phyloP scores from a whole-genome alignment of 2,888 invertebrate genomes.

The Ypsolopha sequella region DNA sequence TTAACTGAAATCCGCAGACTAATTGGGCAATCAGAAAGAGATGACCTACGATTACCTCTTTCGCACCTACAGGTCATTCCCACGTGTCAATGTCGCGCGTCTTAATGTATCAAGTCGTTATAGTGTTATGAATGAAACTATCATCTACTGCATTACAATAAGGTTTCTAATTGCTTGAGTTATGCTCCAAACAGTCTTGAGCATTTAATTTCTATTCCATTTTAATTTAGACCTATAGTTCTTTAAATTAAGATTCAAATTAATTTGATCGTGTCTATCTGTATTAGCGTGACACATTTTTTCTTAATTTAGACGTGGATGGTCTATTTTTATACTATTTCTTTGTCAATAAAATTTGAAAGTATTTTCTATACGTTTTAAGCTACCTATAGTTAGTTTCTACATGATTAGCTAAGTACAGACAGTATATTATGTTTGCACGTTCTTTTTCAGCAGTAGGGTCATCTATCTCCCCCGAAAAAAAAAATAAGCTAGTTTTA shows the following conservation, averaged over 20 bases:
- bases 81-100: constrained; percentile 44
- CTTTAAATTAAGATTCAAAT: too few relatives aligned
- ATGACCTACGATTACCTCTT: constrained; percentile 28
- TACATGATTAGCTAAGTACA: too few relatives aligned
- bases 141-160: constrained; percentile 37
- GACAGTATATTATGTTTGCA: background rate
- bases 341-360: too few relatives aligned
- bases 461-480: background rate
- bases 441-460: background rate
- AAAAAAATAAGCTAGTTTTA: background rate
- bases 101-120: constrained; percentile 43
- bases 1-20: background rate
- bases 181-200: constrained; percentile 13
- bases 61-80: constrained; percentile 21
- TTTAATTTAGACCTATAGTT: too few relatives aligned
- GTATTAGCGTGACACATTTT: too few relatives aligned
- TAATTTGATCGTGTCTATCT: too few relatives aligned
- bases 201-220: too few relatives aligned
- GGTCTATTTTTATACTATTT: too few relatives aligned
- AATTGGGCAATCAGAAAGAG: constrained; percentile 32
- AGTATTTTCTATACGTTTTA: too few relatives aligned
- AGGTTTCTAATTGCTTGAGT: constrained; percentile 38
- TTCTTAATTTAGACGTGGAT: too few relatives aligned
- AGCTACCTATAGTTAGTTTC: too few relatives aligned
- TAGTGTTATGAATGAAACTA: constrained; percentile 35